A percentile compares a stretch with the other conserved stretches of the same genome.
Conservation (phyloP, 2,113 vertebrate genomes). For the Morone chrysops region DNA sequence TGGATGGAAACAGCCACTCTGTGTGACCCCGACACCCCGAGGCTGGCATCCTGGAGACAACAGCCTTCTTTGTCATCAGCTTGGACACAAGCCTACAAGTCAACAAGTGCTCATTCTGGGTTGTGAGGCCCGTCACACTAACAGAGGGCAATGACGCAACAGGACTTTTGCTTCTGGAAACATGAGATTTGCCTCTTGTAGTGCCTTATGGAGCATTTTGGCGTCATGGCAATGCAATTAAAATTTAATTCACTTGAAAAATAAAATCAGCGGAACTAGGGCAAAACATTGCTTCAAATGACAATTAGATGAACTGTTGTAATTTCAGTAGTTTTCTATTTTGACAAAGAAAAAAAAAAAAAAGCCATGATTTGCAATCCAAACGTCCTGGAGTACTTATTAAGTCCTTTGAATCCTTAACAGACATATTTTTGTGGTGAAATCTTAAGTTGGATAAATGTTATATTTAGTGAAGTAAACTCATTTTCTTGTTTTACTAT, state of each 20-base stretch:
- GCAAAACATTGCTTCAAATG: conserved; percentile 68
- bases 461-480: conserved; percentile 81
- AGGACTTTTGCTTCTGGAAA: conserved; percentile 91
- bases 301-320: conserved; percentile 72
- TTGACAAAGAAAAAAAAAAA: conserved; percentile 75
- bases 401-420: conserved; percentile 73
- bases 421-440: conserved; percentile 81
- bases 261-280: conserved; percentile 66
- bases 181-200: conserved; percentile 90
- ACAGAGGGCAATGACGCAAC: conserved; percentile 90
- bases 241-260: conserved; percentile 87
- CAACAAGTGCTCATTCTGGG: conserved; percentile 85
- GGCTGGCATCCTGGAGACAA: conserved; percentile 84
- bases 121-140: conserved; percentile 86
- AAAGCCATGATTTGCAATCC: conserved; percentile 93
- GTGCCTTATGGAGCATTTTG: conserved; percentile 97
- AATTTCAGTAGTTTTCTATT: conserved; percentile 82
- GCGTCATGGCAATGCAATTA: conserved; percentile 93
- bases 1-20: conserved; percentile 66
- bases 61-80: conserved; percentile 87
- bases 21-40: conserved; percentile 65
- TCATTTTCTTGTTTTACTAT: conserved; percentile 78
- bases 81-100: conserved; percentile 85
- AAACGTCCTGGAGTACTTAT: conserved; percentile 79
- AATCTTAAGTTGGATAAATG: conserved; percentile 78